phyloP scores from a whole-genome alignment of 2,888 invertebrate genomes.

The Dendrolimus pini region DNA sequence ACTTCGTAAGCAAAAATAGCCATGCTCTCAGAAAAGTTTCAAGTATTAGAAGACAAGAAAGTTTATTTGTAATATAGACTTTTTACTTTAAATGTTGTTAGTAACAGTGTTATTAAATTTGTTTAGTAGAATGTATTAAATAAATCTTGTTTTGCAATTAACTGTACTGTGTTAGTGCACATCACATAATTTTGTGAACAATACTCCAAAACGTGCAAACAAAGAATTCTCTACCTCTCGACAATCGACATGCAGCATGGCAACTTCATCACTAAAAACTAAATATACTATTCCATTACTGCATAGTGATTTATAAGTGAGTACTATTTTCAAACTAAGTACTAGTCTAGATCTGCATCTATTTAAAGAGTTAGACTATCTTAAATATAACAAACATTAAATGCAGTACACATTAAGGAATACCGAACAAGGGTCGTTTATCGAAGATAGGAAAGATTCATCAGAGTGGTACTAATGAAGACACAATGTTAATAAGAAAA shows the following conservation, averaged over 20 bases:
- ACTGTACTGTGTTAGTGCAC: slow-evolving; percentile 21
- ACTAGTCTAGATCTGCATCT: slow-evolving; percentile 35
- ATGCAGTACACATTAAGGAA: slow-evolving; percentile 52
- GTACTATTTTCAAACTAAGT: slow-evolving; percentile 46
- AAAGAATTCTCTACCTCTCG: slow-evolving; percentile 48
- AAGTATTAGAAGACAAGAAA: slow-evolving; percentile 4
- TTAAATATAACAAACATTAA: slow-evolving; percentile 40
- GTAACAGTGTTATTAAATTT: slow-evolving; percentile 3
- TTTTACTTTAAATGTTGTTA: too few species aligned
- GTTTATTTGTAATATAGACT: too few species aligned
- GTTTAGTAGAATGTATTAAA: background rate
- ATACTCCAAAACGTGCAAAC: slow-evolving; percentile 57
- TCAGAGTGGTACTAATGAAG: slow-evolving; percentile 57
- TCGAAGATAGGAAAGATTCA: slow-evolving; percentile 53
- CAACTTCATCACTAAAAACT: slow-evolving; percentile 47
- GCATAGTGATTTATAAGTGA: slow-evolving; percentile 51
- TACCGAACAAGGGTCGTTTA: slow-evolving; percentile 51
- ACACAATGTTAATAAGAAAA: slow-evolving; percentile 64
- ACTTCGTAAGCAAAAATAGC: slow-evolving; percentile 35
- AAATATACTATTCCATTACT: slow-evolving; percentile 35
- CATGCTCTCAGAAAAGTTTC: slow-evolving; percentile 40
- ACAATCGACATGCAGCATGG: slow-evolving; percentile 66
- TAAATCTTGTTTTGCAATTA: too few species aligned
- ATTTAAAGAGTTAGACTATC: slow-evolving; percentile 5
- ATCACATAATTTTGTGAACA: slow-evolving; percentile 29